These are phyloP conservation scores for Ricordea florida DNA, from an alignment of 92 coral and sea anemone genomes.

Conservation along the genomic window DNA sequence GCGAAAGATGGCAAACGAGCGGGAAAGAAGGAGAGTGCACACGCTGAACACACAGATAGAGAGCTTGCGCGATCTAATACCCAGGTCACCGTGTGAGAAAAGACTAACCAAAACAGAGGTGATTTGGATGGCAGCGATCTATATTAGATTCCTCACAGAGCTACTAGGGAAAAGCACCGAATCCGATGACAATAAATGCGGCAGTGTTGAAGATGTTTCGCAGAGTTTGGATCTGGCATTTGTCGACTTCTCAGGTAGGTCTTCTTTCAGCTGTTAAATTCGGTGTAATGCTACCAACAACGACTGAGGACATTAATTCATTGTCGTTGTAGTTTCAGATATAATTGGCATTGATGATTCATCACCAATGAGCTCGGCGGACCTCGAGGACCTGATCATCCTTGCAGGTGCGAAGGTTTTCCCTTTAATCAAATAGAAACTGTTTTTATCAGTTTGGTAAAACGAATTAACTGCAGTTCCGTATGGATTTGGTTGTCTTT, in stretches of 20 bases:
- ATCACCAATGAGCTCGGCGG: neutral
- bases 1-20: slow-evolving; percentile 11
- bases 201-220: neutral
- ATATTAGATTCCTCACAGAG: slow-evolving; percentile 65
- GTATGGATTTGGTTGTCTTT: too few species aligned
- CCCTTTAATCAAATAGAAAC: too few species aligned
- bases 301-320: neutral
- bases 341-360: neutral
- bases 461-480: too few species aligned
- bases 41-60: slow-evolving; percentile 32
- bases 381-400: neutral
- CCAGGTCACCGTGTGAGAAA: slow-evolving; percentile 63
- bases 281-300: neutral
- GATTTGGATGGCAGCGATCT: slow-evolving; percentile 55
- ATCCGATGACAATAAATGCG: neutral
- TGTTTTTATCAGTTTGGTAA: too few species aligned
- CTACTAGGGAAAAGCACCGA: slow-evolving; percentile 52
- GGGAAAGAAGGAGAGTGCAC: slow-evolving; percentile 20
- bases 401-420: slow-evolving; percentile 18
- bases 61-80: slow-evolving; percentile 53
- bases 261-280: neutral
- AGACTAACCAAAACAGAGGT: slow-evolving; percentile 74
- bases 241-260: slow-evolving; percentile 11
- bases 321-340: neutral
- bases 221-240: slow-evolving; percentile 1